Evolutionary conservation across 2,113 vertebrate genomes (phyloP).

Genomic region (Syrrhaptes paradoxus): DNA sequence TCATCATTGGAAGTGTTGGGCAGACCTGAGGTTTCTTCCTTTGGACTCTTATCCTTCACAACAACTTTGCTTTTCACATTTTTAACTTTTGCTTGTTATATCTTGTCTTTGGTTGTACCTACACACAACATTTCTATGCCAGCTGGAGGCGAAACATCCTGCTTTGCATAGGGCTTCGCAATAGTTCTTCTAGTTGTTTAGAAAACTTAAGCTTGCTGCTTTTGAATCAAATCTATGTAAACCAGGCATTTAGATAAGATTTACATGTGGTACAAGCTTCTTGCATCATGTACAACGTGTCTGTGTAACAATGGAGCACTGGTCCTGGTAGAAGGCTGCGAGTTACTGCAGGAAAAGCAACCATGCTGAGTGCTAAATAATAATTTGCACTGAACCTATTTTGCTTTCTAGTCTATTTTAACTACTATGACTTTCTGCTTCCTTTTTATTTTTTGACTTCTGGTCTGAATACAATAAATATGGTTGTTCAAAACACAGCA

Average conservation of each 20-base stretch:
- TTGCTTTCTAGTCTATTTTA: neutral
- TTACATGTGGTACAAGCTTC: neutral
- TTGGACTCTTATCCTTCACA: neutral
- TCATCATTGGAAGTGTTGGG: neutral
- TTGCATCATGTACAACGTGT: fast-evolving
- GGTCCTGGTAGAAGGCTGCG: neutral
- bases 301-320: neutral
- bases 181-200: neutral
- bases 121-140: neutral
- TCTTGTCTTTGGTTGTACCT: neutral
- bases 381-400: neutral
- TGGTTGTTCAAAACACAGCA: neutral
- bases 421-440: neutral
- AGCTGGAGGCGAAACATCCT: neutral
- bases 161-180: neutral
- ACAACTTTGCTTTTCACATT: neutral
- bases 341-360: neutral
- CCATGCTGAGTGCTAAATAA: neutral
- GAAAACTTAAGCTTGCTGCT: neutral
- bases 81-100: neutral
- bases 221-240: neutral
- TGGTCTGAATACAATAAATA: neutral
- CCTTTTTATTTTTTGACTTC: neutral
- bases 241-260: neutral
- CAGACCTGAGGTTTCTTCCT: neutral